Evolutionary conservation across 2,888 invertebrate genomes (phyloP).

Genomic region (Axea sp.): DNA sequence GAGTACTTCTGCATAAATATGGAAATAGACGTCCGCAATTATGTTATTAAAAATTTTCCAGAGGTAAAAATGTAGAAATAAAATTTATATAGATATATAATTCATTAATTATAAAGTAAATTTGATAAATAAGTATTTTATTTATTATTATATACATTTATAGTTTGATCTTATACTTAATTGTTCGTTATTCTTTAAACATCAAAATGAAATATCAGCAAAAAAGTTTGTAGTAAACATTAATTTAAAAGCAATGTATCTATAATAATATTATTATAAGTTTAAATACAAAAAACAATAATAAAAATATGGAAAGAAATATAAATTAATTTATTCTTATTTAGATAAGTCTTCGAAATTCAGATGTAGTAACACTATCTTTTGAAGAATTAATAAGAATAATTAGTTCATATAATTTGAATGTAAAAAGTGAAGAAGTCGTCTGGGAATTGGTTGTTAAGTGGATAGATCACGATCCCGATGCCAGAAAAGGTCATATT

Average conservation of each 20-base stretch:
- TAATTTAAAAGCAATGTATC: too few species aligned
- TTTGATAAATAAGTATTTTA: too few species aligned
- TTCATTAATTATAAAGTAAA: too few species aligned
- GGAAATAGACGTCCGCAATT: slow-evolving; percentile 85
- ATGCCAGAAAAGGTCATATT: slow-evolving; percentile 86
- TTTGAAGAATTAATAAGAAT: slow-evolving; percentile 88
- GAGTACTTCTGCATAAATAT: slow-evolving; percentile 87
- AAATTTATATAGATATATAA: too few species aligned
- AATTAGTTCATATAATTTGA: slow-evolving; percentile 90
- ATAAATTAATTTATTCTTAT: background rate
- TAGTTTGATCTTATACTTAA: too few species aligned
- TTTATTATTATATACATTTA: too few species aligned
- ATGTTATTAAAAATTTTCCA: slow-evolving; percentile 88
- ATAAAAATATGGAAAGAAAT: too few species aligned
- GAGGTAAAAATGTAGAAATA: slow-evolving; percentile 77
- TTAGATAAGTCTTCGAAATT: slow-evolving; percentile 85
- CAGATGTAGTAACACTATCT: slow-evolving; percentile 86
- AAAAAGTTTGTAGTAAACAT: too few species aligned
- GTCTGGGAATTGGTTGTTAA: slow-evolving; percentile 92
- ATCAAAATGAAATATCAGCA: too few species aligned
- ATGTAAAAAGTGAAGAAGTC: slow-evolving; percentile 91
- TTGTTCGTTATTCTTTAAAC: too few species aligned
- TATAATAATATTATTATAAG: too few species aligned
- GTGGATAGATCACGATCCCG: slow-evolving; percentile 91
- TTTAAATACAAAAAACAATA: too few species aligned